phyloP scores from a whole-genome alignment of 2,888 invertebrate species.

The Andrena flavipes region DNA sequence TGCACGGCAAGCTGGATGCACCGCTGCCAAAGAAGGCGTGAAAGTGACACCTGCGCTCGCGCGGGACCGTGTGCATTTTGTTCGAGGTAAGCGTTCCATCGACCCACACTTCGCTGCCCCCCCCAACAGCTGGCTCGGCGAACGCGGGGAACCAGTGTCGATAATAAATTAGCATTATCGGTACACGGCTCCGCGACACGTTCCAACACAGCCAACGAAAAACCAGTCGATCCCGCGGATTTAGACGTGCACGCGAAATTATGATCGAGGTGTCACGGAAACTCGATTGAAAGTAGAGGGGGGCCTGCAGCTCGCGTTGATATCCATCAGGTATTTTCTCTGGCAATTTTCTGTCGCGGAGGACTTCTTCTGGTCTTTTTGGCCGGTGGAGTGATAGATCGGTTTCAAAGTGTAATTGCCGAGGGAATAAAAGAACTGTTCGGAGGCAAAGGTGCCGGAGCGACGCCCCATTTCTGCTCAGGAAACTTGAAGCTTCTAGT shows the following conservation, averaged over 20 bases:
- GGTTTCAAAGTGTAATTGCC: background rate
- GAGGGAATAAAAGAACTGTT: background rate
- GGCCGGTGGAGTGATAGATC: background rate
- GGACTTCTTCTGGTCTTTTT: background rate
- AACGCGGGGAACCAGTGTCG: slow-evolving; percentile 29
- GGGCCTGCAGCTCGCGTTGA: background rate
- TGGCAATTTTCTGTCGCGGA: too few species aligned
- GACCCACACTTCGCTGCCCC: slow-evolving; percentile 3
- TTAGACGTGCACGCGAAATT: slow-evolving; percentile 47
- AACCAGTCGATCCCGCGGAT: slow-evolving; percentile 28
- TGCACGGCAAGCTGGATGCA: slow-evolving; percentile 31
- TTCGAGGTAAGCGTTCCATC: slow-evolving; percentile 23
- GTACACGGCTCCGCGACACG: slow-evolving; percentile 19
- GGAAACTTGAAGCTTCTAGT: too few species aligned
- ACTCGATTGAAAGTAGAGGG: background rate
- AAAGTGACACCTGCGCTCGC: slow-evolving; percentile 56
- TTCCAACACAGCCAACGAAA: background rate
- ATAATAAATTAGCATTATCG: slow-evolving; percentile 49
- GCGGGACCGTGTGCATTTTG: slow-evolving; percentile 21
- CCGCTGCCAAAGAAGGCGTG: slow-evolving; percentile 63
- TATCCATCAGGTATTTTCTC: background rate
- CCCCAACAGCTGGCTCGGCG: slow-evolving; percentile 7
- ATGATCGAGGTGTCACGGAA: slow-evolving; percentile 13
- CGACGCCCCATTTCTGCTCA: too few species aligned
- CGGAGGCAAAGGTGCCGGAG: too few species aligned